Conservation (phyloP, 2,113 vertebrate species). For the Calyptommatus sinebrachiatus region DNA sequence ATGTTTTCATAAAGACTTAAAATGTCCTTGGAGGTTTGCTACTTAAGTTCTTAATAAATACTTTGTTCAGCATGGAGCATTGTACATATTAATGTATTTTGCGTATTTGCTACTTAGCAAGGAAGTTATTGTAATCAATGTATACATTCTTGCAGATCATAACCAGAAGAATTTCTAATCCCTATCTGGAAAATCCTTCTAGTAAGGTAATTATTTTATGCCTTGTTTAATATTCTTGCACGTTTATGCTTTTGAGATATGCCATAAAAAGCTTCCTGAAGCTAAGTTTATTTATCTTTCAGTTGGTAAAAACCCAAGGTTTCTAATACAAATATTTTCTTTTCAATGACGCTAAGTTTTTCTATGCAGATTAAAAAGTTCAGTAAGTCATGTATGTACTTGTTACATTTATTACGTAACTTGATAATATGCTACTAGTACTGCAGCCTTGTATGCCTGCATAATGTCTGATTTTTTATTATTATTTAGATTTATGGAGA, state of each 20-base stretch:
- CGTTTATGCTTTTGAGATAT: neutral
- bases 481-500: conserved; percentile 87
- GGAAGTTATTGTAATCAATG: neutral
- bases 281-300: neutral
- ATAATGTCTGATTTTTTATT: conserved; percentile 53
- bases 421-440: conserved; percentile 1
- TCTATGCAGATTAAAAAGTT: neutral
- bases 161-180: conserved; percentile 79
- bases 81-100: neutral
- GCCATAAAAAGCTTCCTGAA: neutral
- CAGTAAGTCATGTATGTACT: neutral
- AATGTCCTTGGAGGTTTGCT: neutral
- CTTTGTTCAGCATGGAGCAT: neutral
- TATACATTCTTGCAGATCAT: conserved; percentile 65
- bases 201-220: conserved; percentile 69
- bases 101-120: conserved; percentile 17
- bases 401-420: neutral
- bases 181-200: conserved; percentile 72
- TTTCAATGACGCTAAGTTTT: conserved; percentile 1
- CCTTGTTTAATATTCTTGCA: neutral
- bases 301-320: neutral
- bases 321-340: conserved; percentile 1
- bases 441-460: neutral
- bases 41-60: neutral
- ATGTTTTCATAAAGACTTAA: neutral